Conservation (phyloP, 2,113 vertebrate genomes). For the Burhinus oedicnemus region DNA sequence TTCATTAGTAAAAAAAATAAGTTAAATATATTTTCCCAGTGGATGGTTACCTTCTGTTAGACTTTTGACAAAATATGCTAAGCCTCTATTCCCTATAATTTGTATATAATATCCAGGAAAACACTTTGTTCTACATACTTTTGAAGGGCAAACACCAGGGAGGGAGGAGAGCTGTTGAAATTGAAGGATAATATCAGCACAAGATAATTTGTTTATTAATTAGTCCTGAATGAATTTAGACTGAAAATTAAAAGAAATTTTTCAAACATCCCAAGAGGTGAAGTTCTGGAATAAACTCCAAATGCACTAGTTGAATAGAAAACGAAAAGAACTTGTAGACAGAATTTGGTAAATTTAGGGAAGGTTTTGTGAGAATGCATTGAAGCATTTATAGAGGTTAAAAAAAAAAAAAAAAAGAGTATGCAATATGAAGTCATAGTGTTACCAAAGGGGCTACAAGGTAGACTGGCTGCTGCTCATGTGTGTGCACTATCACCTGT, state of each 20-base stretch:
- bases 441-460: not conserved
- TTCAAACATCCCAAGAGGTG: not conserved
- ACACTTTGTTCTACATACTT: not conserved
- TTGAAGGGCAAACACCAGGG: not conserved
- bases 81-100: not conserved
- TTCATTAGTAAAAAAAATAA: not conserved
- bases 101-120: not conserved
- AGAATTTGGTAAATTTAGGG: not conserved
- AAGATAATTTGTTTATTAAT: not conserved
- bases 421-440: not conserved
- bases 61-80: not conserved
- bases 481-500: not conserved
- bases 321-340: not conserved
- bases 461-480: not conserved
- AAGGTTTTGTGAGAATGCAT: not conserved
- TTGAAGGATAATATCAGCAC: not conserved
- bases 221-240: not conserved
- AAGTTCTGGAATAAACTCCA: not conserved
- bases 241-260: not conserved
- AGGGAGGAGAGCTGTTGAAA: not conserved
- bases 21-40: not conserved
- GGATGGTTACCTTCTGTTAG: not conserved
- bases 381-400: not conserved
- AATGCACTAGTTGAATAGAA: not conserved
- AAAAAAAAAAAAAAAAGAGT: not conserved